Conservation (phyloP, 2,113 vertebrate genomes). For the Chascanopsetta lugubris region DNA sequence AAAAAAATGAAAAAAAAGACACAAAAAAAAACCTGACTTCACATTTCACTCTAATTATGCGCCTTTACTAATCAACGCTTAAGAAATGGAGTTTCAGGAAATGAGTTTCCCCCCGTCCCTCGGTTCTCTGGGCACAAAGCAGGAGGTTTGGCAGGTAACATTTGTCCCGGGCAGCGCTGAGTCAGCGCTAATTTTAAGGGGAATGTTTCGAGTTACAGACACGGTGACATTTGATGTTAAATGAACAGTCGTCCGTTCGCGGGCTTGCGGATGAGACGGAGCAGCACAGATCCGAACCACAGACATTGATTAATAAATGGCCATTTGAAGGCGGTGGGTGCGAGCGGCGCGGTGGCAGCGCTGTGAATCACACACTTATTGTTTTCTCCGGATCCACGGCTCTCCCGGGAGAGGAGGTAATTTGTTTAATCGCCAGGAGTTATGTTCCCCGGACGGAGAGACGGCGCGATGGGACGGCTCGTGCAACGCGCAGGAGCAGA, state of each 20-base stretch:
- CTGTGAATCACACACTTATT: slow-evolving; percentile 68
- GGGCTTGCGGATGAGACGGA: slow-evolving; percentile 29
- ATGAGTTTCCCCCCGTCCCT: slow-evolving; percentile 73
- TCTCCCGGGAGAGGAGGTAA: slow-evolving; percentile 67
- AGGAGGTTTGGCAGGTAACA: slow-evolving; percentile 74
- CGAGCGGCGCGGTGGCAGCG: slow-evolving; percentile 51
- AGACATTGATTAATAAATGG: slow-evolving; percentile 71
- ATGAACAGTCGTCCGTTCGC: slow-evolving; percentile 58
- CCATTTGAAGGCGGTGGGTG: slow-evolving; percentile 62
- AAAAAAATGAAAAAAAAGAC: no score
- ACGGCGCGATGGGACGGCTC: slow-evolving; percentile 55
- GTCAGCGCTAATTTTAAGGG: slow-evolving; percentile 73
- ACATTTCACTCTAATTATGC: slow-evolving; percentile 84
- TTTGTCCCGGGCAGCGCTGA: slow-evolving; percentile 55
- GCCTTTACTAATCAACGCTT: slow-evolving; percentile 82
- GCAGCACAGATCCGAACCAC: slow-evolving; percentile 40
- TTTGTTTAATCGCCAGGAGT: slow-evolving; percentile 76
- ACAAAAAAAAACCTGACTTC: slow-evolving; percentile 76
- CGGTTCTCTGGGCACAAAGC: slow-evolving; percentile 72
- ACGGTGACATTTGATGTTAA: slow-evolving; percentile 64
- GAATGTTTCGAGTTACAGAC: slow-evolving; percentile 56
- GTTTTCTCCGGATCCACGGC: slow-evolving; percentile 63
- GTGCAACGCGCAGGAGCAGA: slow-evolving; percentile 33
- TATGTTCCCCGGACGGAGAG: slow-evolving; percentile 62
- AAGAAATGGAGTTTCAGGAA: slow-evolving; percentile 83